These are phyloP conservation scores for Phalacrocorax aristotelis DNA, from an alignment of 2,113 vertebrate genomes.

Conservation along the genomic window DNA sequence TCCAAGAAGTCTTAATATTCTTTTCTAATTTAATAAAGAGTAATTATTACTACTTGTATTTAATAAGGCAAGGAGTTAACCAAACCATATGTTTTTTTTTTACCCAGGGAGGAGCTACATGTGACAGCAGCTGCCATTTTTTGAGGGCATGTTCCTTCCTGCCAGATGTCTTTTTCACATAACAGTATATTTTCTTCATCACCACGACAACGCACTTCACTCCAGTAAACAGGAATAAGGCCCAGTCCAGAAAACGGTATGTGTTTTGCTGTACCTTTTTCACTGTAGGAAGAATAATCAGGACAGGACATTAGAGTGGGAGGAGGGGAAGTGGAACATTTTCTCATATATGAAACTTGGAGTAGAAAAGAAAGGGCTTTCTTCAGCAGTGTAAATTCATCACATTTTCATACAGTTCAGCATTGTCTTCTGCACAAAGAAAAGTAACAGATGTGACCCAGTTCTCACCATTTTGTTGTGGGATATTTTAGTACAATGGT, in stretches of 20 bases:
- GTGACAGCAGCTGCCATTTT: slow-evolving; percentile 81
- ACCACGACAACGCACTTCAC: slow-evolving; percentile 81
- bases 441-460: slow-evolving; percentile 52
- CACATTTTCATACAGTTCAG: slow-evolving; percentile 18
- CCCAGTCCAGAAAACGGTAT: slow-evolving; percentile 72
- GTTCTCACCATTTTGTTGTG: slow-evolving; percentile 7
- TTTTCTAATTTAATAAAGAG: background rate
- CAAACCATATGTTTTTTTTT: background rate
- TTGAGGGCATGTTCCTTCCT: slow-evolving; percentile 76
- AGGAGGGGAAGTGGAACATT: background rate
- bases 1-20: background rate
- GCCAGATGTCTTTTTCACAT: slow-evolving; percentile 83
- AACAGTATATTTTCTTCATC: slow-evolving; percentile 84
- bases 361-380: background rate
- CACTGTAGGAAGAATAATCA: slow-evolving; percentile 65
- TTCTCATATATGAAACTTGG: background rate
- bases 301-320: background rate
- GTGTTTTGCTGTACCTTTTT: slow-evolving; percentile 78
- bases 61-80: background rate
- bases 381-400: slow-evolving; percentile 1
- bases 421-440: slow-evolving; percentile 28
- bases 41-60: background rate
- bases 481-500: background rate
- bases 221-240: slow-evolving; percentile 81
- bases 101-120: slow-evolving; percentile 81